Conservation (phyloP, 2,797 vertebrate species). For the Zenarchopterus dispar region DNA sequence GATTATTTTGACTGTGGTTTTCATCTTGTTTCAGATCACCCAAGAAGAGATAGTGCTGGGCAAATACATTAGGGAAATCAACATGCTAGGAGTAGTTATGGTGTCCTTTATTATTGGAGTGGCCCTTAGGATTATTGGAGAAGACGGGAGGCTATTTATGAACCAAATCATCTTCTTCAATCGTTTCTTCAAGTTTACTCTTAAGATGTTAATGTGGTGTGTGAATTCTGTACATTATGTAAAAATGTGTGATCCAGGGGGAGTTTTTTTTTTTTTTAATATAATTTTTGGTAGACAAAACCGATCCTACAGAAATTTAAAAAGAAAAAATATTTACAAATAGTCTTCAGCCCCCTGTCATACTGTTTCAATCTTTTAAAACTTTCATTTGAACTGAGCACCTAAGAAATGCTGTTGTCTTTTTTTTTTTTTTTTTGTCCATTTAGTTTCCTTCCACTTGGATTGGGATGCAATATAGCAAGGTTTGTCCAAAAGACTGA, state of each 20-base stretch:
- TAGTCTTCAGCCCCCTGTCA: too few species aligned
- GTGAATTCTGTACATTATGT: background rate
- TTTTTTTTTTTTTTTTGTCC: background rate
- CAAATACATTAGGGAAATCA: background rate
- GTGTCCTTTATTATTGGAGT: slow-evolving; percentile 4
- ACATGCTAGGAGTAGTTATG: slow-evolving; percentile 4
- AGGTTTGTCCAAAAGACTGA: background rate
- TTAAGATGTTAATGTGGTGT: slow-evolving; percentile 3
- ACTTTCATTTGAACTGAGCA: background rate
- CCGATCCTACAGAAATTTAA: too few species aligned
- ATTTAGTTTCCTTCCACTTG: slow-evolving; percentile 12
- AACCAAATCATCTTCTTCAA: background rate
- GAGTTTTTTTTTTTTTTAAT: too few species aligned
- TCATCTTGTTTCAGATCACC: background rate
- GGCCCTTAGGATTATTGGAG: background rate
- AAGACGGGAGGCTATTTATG: background rate
- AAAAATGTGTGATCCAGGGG: too few species aligned
- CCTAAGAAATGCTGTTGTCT: background rate
- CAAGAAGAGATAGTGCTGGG: background rate
- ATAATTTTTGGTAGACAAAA: too few species aligned
- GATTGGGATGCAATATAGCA: background rate
- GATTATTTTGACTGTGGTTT: background rate
- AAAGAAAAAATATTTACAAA: too few species aligned
- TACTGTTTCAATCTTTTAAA: background rate
- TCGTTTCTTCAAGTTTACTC: background rate